Evolutionary conservation across 2,797 vertebrate species (phyloP).

Genomic region (Percopsis omiscomaycus): DNA sequence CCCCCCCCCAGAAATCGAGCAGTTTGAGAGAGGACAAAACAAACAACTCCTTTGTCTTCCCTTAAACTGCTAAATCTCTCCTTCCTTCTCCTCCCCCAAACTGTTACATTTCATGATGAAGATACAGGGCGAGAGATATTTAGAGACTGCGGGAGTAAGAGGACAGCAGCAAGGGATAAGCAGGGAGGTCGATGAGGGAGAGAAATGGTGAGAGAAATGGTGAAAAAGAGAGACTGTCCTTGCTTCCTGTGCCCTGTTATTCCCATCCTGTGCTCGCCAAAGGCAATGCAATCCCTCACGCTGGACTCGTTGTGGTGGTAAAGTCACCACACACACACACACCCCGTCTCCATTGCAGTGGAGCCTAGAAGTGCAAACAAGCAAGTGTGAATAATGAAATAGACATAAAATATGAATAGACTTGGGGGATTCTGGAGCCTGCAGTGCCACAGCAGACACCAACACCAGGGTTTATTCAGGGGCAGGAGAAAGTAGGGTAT

Average conservation of each 20-base stretch:
- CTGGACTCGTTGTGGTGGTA: constrained; percentile 45
- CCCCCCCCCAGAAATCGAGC: background rate
- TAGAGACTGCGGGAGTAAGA: background rate
- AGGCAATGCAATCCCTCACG: constrained; percentile 59
- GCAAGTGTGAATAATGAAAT: constrained; percentile 67
- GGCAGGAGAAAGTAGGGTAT: constrained; percentile 54
- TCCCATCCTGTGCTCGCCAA: constrained; percentile 48
- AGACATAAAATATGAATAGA: constrained; percentile 65
- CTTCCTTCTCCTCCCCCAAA: background rate
- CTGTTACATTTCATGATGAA: no score
- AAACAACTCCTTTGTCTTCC: no score
- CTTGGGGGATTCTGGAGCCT: constrained; percentile 32
- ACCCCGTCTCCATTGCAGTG: constrained; percentile 35
- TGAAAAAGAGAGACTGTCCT: constrained; percentile 36
- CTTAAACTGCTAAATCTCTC: background rate
- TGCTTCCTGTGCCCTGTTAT: constrained; percentile 44
- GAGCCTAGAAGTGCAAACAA: constrained; percentile 57
- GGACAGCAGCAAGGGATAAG: background rate
- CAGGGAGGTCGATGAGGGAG: background rate
- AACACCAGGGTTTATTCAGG: constrained; percentile 38
- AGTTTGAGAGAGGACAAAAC: no score
- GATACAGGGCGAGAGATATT: background rate
- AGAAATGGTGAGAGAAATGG: background rate
- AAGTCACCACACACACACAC: background rate
- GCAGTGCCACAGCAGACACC: constrained; percentile 49